Evolutionary conservation across 2,797 vertebrate genomes (phyloP), one percentile per base, ranked within the genome.

Genomic region (Cyclura pinguis): DNA sequence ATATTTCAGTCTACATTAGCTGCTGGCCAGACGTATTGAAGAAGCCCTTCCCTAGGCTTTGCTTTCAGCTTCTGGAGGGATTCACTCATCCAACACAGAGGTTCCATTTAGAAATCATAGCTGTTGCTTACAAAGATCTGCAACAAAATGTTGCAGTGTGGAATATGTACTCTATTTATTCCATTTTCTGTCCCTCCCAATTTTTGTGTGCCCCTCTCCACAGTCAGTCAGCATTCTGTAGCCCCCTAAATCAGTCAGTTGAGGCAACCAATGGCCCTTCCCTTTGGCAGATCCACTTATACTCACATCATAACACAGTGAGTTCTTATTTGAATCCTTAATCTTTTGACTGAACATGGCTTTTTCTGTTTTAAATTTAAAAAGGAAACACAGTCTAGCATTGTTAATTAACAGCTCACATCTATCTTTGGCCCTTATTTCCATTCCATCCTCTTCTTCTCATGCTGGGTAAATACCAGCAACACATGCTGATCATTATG

Each of bases 391-490:
- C 1, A 0, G 16, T 52, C 69, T 24, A 57, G 73, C 73, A 16
- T 69, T 72, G 59, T 78, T 91, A 91, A 91, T 91, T 88, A 91
- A 88, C 20, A 4, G 50, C 59, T 77, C 29, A 20, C 85, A 83
- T 87, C 27, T 84, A 84, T 89, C 69, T 84, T 82, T 84, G 57
- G 59, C 13, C 86, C 35, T 82, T 73, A 76, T 78, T 84, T 77
- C 74, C 10, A 59, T 87, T 84, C 47, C 80, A 83, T 76, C 80
- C 80, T 87, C 27, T 50, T 91, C 55, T 84, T 84, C 80, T 57
- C 86, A 88, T 78, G 90, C 86, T 91, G 85, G 72, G 85, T 91
- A 87, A 91, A 87, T 87, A 84, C 73, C 89, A 84, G 47, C 4
- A 55, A 78, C 80, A 76, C 85, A 67, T 8, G 47, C 80, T 89